Conservation (phyloP, 2,888 invertebrate species). For the Drosophila algonquin region DNA sequence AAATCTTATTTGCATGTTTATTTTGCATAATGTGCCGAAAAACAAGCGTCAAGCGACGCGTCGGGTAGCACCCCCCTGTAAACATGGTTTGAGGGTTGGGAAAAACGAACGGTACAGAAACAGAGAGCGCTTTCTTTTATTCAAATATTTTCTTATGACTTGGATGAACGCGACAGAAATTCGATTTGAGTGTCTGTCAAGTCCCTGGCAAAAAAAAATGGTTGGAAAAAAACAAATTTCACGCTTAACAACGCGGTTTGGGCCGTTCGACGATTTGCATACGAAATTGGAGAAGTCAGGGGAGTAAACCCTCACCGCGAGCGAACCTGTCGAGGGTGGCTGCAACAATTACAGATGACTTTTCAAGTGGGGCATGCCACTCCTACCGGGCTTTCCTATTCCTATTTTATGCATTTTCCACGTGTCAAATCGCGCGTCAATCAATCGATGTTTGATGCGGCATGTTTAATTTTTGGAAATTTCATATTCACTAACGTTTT, state of each 20-base stretch:
- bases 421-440: constrained; percentile 81
- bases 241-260: constrained; percentile 82
- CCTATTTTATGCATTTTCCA: constrained; percentile 71
- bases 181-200: constrained; percentile 74
- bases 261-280: constrained; percentile 73
- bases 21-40: constrained; percentile 78
- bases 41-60: constrained; percentile 57
- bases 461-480: constrained; percentile 71
- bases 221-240: constrained; percentile 80
- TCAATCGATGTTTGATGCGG: constrained; percentile 68
- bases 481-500: constrained; percentile 61
- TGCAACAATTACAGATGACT: constrained; percentile 76
- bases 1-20: constrained; percentile 84
- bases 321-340: constrained; percentile 57
- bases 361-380: constrained; percentile 35
- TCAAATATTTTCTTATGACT: constrained; percentile 77
- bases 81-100: constrained; percentile 28
- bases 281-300: constrained; percentile 64
- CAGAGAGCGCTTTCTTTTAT: constrained; percentile 59
- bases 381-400: constrained; percentile 35
- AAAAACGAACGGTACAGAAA: not conserved
- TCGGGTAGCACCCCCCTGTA: constrained; percentile 29
- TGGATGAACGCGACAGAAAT: constrained; percentile 58
- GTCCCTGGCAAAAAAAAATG: constrained; percentile 24
- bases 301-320: constrained; percentile 1